These are phyloP conservation scores for Eupithecia exiguata DNA, from an alignment of 2,888 invertebrate genomes.

Conservation along the genomic window DNA sequence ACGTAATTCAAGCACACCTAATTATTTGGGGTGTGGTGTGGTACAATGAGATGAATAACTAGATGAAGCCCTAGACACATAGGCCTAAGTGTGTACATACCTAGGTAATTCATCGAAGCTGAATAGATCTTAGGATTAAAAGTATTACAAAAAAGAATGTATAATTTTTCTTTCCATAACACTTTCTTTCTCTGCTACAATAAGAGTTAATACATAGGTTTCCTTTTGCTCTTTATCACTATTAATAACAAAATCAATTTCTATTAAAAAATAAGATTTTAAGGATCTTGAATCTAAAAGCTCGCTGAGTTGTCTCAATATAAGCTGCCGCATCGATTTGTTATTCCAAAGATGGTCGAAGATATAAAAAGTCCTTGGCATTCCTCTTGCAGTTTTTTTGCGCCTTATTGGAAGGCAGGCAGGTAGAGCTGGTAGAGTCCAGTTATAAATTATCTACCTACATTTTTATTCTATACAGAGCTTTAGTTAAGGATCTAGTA, in stretches of 20 bases:
- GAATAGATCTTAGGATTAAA: too few species aligned
- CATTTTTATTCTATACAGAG: too few species aligned
- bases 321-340: not conserved
- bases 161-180: not conserved
- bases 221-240: too few species aligned
- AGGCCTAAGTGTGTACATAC: too few species aligned
- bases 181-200: not conserved
- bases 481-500: too few species aligned
- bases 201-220: not conserved
- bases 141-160: too few species aligned
- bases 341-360: too few species aligned
- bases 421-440: constrained; percentile 1
- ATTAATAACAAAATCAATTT: not conserved
- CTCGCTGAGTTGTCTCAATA: too few species aligned
- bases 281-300: too few species aligned
- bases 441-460: not conserved
- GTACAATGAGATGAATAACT: not conserved
- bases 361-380: constrained; percentile 5
- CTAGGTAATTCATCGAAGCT: not conserved
- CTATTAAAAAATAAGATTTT: not conserved
- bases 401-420: not conserved
- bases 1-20: not conserved
- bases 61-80: not conserved
- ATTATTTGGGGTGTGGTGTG: not conserved
- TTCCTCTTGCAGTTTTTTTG: constrained; percentile 11